A percentile compares a stretch with the other conserved stretches of the same genome.
phyloP scores from a whole-genome alignment of 1,140 invertebrate species.

The Bathynomus jamesi region DNA sequence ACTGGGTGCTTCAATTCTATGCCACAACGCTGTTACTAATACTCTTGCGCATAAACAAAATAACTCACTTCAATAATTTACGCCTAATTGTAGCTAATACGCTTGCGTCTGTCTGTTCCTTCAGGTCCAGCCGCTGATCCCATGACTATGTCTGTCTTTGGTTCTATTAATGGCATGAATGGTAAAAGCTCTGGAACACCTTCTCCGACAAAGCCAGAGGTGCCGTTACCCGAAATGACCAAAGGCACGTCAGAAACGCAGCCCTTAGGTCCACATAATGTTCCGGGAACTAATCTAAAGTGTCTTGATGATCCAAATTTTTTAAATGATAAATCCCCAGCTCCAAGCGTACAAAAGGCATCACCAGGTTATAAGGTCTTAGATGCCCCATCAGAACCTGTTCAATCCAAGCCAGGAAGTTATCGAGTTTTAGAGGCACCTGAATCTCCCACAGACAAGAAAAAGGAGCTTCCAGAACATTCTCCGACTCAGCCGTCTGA shows the following conservation, averaged over 20 bases:
- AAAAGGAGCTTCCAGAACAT: slow-evolving; percentile 32
- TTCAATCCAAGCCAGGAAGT: slow-evolving; percentile 26
- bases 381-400: slow-evolving; percentile 31
- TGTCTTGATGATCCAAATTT: slow-evolving; percentile 52
- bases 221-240: slow-evolving; percentile 38
- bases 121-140: slow-evolving; percentile 13
- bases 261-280: slow-evolving; percentile 41
- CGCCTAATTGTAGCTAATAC: not conserved
- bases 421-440: slow-evolving; percentile 37
- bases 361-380: slow-evolving; percentile 30
- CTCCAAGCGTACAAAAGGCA: slow-evolving; percentile 20
- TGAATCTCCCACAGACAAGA: slow-evolving; percentile 29
- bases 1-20: too few relatives aligned
- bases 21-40: too few relatives aligned
- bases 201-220: slow-evolving; percentile 36
- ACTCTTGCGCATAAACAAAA: too few relatives aligned
- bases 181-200: slow-evolving; percentile 36
- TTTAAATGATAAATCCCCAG: slow-evolving; percentile 43
- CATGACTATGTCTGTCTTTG: slow-evolving; percentile 37
- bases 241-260: slow-evolving; percentile 20
- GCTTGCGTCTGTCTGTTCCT: not conserved
- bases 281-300: slow-evolving; percentile 48
- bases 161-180: slow-evolving; percentile 37
- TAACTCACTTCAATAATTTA: too few relatives aligned
- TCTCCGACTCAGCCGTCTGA: slow-evolving; percentile 41